Evolutionary conservation across 2,113 vertebrate species (phyloP).

Genomic region (Notothenia rossii): DNA sequence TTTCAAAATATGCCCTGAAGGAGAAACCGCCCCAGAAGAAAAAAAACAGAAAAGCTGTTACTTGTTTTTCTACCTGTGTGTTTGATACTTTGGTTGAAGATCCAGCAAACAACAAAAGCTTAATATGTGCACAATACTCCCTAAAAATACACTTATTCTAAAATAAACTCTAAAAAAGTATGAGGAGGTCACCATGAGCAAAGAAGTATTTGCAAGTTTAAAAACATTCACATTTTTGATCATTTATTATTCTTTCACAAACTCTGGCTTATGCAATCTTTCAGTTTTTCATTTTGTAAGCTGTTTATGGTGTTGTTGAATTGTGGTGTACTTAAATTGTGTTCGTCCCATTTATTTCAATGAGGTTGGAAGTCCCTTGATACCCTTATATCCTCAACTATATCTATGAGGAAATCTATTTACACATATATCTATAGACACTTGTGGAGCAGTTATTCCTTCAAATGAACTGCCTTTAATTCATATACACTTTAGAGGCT

Average conservation of each 20-base stretch:
- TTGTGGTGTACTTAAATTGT: neutral
- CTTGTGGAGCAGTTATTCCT: neutral
- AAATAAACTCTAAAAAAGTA: neutral
- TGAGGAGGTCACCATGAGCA: neutral
- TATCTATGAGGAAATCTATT: neutral
- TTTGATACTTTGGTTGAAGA: neutral
- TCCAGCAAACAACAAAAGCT: neutral
- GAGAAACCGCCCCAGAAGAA: neutral
- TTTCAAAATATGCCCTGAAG: neutral
- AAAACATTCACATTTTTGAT: neutral
- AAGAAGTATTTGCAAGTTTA: neutral
- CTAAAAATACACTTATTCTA: neutral
- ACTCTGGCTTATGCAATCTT: too few relatives aligned
- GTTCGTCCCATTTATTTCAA: neutral
- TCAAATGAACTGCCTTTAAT: too few relatives aligned
- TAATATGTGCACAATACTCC: neutral
- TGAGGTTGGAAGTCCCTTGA: neutral
- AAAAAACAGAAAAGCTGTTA: neutral
- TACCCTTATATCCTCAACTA: neutral
- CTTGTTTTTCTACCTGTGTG: neutral
- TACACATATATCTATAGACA: neutral
- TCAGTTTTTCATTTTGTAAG: neutral
- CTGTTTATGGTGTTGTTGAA: neutral
- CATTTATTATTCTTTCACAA: neutral
- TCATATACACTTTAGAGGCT: neutral